Percentiles rank a stretch among this genome's conserved stretches.
These are phyloP conservation scores for Onthophagus taurus DNA, from an alignment of 1,140 invertebrate genomes.

Conservation along the genomic window DNA sequence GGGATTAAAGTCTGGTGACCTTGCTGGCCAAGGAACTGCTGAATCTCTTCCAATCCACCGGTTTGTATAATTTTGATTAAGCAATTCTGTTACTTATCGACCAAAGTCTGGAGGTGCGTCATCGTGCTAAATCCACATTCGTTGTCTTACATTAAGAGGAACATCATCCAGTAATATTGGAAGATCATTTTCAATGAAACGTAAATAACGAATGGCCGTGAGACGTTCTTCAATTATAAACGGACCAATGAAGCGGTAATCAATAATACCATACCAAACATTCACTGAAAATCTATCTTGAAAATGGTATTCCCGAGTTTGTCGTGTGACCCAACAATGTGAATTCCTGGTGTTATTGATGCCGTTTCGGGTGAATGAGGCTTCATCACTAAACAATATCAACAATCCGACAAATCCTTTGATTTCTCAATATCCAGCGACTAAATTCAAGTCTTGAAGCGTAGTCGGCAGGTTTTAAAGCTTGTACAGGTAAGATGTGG, in stretches of 20 bases:
- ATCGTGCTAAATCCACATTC: slow-evolving; percentile 9
- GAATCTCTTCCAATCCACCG: slow-evolving; percentile 7
- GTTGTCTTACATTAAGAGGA: slow-evolving; percentile 5
- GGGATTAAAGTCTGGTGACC: slow-evolving; percentile 4
- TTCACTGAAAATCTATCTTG: too few relatives aligned
- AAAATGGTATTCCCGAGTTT: slow-evolving; percentile 8
- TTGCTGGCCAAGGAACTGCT: slow-evolving; percentile 6
- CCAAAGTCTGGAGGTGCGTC: slow-evolving; percentile 8
- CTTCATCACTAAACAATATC: slow-evolving; percentile 5
- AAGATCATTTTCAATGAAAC: slow-evolving; percentile 8
- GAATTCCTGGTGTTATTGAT: slow-evolving; percentile 9
- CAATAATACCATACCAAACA: slow-evolving; percentile 8
- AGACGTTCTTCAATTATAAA: slow-evolving; percentile 7
- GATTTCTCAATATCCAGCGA: slow-evolving; percentile 10
- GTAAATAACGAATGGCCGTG: slow-evolving; percentile 8
- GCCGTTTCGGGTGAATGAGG: slow-evolving; percentile 1
- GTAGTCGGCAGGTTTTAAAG: slow-evolving; percentile 10
- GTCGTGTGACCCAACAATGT: slow-evolving; percentile 6
- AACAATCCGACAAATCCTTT: slow-evolving; percentile 8
- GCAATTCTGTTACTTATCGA: slow-evolving; percentile 4
- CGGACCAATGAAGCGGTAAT: slow-evolving; percentile 1
- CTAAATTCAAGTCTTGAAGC: slow-evolving; percentile 8
- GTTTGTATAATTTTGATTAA: slow-evolving; percentile 8
- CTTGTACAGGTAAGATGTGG: slow-evolving; percentile 5
- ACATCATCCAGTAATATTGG: slow-evolving; percentile 11